These are phyloP conservation scores for Noctuana brunneofusca DNA, from an alignment of 2,888 invertebrate genomes.

Conservation along the genomic window DNA sequence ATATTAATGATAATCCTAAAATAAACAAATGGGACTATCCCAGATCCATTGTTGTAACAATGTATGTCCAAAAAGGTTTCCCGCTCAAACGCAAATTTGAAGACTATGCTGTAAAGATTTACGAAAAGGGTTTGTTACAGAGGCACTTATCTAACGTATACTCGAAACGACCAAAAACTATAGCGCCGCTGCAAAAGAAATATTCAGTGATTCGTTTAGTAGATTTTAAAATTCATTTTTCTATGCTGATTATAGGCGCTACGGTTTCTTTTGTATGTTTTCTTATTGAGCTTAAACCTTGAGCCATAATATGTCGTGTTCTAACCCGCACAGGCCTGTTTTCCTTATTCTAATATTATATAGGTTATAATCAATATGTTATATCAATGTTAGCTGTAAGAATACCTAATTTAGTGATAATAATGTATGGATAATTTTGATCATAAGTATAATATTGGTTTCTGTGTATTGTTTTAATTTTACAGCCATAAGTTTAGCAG, in stretches of 20 bases:
- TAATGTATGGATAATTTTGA: too few species aligned
- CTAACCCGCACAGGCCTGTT: too few species aligned
- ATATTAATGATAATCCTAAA: constrained; percentile 47
- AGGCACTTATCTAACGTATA: constrained; percentile 46
- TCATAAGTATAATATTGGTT: too few species aligned
- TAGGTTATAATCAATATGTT: too few species aligned
- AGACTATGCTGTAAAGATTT: constrained; percentile 47
- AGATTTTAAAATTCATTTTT: constrained; percentile 54
- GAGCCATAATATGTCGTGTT: too few species aligned
- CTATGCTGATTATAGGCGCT: constrained; percentile 48
- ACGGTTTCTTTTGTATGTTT: constrained; percentile 50
- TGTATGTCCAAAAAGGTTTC: constrained; percentile 56
- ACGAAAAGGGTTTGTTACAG: constrained; percentile 54
- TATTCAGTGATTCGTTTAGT: constrained; percentile 43
- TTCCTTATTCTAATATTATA: too few species aligned
- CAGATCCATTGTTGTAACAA: constrained; percentile 40
- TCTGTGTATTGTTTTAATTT: too few species aligned
- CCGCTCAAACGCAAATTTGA: constrained; percentile 51
- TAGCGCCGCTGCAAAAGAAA: constrained; percentile 26
- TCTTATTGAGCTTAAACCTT: constrained; percentile 44
- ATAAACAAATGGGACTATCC: constrained; percentile 51
- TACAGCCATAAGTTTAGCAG: too few species aligned
- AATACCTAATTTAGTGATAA: too few species aligned
- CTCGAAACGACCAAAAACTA: constrained; percentile 39
- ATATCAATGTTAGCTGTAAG: too few species aligned